Evolutionary conservation across 2,113 vertebrate genomes (phyloP).

Genomic region (Felis chaus): DNA sequence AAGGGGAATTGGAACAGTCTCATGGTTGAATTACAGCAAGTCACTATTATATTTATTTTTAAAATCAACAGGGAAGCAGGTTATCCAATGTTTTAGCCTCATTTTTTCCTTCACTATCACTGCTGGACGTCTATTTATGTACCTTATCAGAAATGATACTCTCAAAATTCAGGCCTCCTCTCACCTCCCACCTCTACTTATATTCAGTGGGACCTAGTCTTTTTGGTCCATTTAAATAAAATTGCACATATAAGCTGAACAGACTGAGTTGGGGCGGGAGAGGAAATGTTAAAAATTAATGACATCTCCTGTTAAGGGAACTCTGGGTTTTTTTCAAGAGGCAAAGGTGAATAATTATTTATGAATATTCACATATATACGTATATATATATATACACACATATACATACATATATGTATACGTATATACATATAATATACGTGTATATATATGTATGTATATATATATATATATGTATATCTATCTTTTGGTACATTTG

Average conservation of each 20-base stretch:
- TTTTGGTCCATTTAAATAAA: slow-evolving; percentile 30
- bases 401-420: too few species aligned
- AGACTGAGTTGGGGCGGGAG: not conserved
- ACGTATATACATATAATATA: too few species aligned
- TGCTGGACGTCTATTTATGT: slow-evolving; percentile 51
- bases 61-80: slow-evolving; percentile 29
- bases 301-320: not conserved
- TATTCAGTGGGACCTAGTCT: not conserved
- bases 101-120: not conserved
- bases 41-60: slow-evolving; percentile 55
- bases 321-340: not conserved
- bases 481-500: not conserved
- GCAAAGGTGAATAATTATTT: not conserved
- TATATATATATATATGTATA: too few species aligned
- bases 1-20: not conserved
- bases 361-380: not conserved
- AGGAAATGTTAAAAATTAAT: not conserved
- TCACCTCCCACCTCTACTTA: not conserved
- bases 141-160: slow-evolving; percentile 68
- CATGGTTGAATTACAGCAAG: not conserved
- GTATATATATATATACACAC: too few species aligned
- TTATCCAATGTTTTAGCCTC: not conserved
- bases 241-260: not conserved
- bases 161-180: slow-evolving; percentile 30
- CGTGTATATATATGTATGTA: too few species aligned